A percentile compares a stretch with the other conserved stretches of the same genome.
phyloP scores from a whole-genome alignment of 2,888 invertebrate species.

The Lumbricus terrestris region DNA sequence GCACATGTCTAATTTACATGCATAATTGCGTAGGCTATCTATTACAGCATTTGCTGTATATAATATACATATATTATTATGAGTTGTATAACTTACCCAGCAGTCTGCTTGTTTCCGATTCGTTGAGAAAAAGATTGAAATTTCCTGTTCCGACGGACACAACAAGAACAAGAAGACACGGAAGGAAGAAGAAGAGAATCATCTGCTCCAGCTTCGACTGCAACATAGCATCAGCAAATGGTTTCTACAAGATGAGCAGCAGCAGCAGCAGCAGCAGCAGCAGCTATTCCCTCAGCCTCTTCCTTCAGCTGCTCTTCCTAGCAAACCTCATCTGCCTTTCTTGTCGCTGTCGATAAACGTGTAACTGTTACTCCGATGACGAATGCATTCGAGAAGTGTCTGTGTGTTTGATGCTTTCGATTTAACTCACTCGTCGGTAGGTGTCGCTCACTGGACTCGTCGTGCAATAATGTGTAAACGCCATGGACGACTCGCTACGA shows the following conservation, averaged over 20 bases:
- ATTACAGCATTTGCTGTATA: too few species aligned
- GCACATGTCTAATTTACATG: too few species aligned
- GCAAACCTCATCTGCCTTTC: background rate
- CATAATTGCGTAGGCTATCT: too few species aligned
- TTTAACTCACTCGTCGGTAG: background rate
- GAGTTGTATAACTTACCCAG: slow-evolving; percentile 18
- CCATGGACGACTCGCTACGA: background rate
- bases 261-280: too few species aligned
- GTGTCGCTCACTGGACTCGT: background rate
- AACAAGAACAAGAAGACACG: background rate
- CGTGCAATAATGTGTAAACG: too few species aligned
- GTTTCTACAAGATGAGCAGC: too few species aligned
- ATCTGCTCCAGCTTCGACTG: background rate
- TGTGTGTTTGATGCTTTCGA: background rate
- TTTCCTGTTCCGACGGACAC: slow-evolving; percentile 7
- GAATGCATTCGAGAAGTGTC: background rate
- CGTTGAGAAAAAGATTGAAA: slow-evolving; percentile 27
- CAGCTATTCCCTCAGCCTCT: background rate
- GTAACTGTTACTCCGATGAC: background rate
- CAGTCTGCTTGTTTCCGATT: slow-evolving; percentile 22
- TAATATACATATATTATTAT: too few species aligned
- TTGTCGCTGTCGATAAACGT: background rate
- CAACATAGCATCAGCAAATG: background rate
- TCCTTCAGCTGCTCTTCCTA: background rate
- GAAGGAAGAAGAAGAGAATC: background rate